A percentile compares a stretch with the other conserved stretches of the same genome.
Evolutionary conservation across 1,140 invertebrate species (phyloP).

Genomic region (Pseudomyrmex cubaensis): DNA sequence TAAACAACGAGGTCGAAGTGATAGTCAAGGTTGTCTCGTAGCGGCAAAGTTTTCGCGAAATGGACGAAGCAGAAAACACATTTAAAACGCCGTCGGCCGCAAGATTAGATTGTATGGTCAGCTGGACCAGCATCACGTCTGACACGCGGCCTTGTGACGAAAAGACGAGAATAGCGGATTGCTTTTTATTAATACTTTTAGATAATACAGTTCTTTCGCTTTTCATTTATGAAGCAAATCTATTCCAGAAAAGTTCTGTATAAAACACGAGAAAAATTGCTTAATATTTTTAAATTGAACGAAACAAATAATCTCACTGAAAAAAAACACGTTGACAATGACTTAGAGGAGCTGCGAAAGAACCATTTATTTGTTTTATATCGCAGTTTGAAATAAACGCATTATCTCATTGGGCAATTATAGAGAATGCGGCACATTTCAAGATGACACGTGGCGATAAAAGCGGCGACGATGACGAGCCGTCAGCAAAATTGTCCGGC

Average conservation of each 20-base stretch:
- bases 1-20: constrained; percentile 74
- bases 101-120: constrained; percentile 23
- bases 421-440: constrained; percentile 2
- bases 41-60: constrained; percentile 42
- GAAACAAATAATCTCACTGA: too few relatives aligned
- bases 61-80: constrained; percentile 11
- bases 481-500: not conserved
- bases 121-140: not conserved
- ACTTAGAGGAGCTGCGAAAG: too few relatives aligned
- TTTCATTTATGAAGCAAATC: not conserved
- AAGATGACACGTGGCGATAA: not conserved
- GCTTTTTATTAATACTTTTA: too few relatives aligned
- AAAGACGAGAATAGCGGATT: not conserved
- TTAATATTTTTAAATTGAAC: too few relatives aligned
- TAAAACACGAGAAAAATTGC: too few relatives aligned
- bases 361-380: too few relatives aligned
- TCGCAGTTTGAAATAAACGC: not conserved
- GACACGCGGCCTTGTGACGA: not conserved
- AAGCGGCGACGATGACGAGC: not conserved
- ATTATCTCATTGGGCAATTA: not conserved
- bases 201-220: not conserved
- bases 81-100: not conserved
- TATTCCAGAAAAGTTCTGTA: too few relatives aligned
- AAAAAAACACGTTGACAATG: too few relatives aligned
- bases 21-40: constrained; percentile 64